Percentiles rank a stretch among this genome's conserved stretches.
These are phyloP conservation scores for Perizoma affinitatum DNA, from an alignment of 2,888 invertebrate species.

Conservation along the genomic window DNA sequence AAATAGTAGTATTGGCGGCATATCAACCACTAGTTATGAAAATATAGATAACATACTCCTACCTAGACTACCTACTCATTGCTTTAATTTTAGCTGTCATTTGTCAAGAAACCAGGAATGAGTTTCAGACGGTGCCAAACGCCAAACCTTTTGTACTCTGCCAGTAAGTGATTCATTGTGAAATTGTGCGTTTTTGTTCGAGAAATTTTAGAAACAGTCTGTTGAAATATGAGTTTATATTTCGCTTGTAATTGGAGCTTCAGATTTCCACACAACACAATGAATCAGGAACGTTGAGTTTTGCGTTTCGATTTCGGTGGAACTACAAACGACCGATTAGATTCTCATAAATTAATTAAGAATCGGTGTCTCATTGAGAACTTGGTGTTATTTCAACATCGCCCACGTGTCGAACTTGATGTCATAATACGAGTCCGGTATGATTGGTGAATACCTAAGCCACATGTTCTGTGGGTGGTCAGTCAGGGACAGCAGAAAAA, in stretches of 20 bases:
- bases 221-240: slow-evolving; percentile 33
- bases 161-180: slow-evolving; percentile 57
- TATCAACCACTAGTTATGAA: slow-evolving; percentile 42
- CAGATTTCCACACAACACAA: slow-evolving; percentile 30
- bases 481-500: slow-evolving; percentile 62
- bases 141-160: slow-evolving; percentile 64
- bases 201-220: slow-evolving; percentile 42
- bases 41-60: slow-evolving; percentile 26
- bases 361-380: slow-evolving; percentile 41
- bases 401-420: slow-evolving; percentile 56
- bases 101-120: slow-evolving; percentile 64
- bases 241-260: slow-evolving; percentile 31
- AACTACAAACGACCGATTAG: slow-evolving; percentile 25
- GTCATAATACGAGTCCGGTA: slow-evolving; percentile 51
- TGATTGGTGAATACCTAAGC: slow-evolving; percentile 59
- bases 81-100: slow-evolving; percentile 74
- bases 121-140: slow-evolving; percentile 67
- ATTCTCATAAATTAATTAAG: slow-evolving; percentile 32
- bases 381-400: slow-evolving; percentile 49
- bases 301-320: slow-evolving; percentile 17
- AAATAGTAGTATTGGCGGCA: slow-evolving; percentile 33
- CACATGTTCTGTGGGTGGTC: slow-evolving; percentile 79
- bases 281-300: slow-evolving; percentile 28
- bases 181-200: slow-evolving; percentile 47
- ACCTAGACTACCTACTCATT: slow-evolving; percentile 46